These are phyloP conservation scores for Piliocolobus tephrosceles DNA, from an alignment of 2,113 vertebrate genomes.

Conservation along the genomic window DNA sequence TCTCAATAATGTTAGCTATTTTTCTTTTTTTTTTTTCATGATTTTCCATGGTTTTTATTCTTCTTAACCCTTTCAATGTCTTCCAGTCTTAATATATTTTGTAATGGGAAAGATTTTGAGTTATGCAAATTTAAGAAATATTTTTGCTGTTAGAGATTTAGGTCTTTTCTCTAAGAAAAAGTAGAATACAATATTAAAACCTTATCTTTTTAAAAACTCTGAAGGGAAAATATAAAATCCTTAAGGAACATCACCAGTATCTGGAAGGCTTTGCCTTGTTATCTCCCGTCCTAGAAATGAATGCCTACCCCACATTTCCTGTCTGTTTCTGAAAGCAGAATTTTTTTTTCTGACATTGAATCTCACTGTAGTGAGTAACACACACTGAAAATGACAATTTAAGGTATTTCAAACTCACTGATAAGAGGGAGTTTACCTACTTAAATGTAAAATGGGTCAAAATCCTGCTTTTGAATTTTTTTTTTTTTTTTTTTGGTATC, in stretches of 20 bases:
- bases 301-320: background rate
- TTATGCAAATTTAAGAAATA: background rate
- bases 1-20: background rate
- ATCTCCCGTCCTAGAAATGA: background rate
- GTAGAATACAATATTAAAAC: background rate
- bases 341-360: background rate
- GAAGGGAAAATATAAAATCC: background rate
- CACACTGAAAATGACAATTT: background rate
- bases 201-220: background rate
- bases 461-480: background rate
- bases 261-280: background rate
- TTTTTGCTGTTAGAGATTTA: background rate
- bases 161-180: background rate
- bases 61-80: background rate
- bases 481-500: background rate
- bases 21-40: background rate
- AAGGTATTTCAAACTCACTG: background rate
- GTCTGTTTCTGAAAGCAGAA: background rate
- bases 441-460: background rate
- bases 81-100: background rate
- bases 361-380: background rate
- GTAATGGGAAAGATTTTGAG: background rate
- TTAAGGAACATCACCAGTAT: background rate
- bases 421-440: background rate
- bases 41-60: background rate